Conservation (phyloP, 2,797 vertebrate genomes). For the Simalia tracyae region DNA sequence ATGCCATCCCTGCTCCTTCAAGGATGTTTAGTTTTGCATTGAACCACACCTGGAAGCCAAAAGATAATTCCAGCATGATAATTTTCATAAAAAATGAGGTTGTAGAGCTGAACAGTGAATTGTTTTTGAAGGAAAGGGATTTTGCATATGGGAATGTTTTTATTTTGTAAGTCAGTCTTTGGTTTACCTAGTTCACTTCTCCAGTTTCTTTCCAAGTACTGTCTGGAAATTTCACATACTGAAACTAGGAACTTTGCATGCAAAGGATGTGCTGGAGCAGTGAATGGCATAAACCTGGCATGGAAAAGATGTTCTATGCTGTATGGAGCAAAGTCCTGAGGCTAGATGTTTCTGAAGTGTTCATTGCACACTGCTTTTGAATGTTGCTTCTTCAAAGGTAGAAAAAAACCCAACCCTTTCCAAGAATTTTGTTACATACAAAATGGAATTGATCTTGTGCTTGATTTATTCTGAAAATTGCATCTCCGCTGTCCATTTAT, state of each 20-base stretch:
- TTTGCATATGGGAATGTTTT: neutral
- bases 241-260: neutral
- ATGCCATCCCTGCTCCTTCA: neutral
- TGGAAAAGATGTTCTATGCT: neutral
- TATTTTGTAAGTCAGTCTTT: neutral
- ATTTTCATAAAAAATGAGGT: neutral
- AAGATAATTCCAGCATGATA: neutral
- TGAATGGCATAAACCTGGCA: neutral
- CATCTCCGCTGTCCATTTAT: conserved; percentile 63
- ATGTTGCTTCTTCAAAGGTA: neutral
- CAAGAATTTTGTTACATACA: conserved; percentile 47
- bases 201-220: neutral
- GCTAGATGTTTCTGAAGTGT: fast-evolving
- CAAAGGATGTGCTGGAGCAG: neutral
- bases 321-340: fast-evolving
- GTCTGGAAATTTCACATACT: too few species aligned
- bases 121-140: neutral
- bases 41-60: neutral
- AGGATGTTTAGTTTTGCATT: neutral
- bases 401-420: conserved; percentile 19
- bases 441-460: conserved; percentile 67
- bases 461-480: conserved; percentile 65
- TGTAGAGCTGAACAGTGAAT: neutral
- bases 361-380: conserved; percentile 8
- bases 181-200: neutral